Conservation (phyloP, 2,797 vertebrate species). For the Psittacula echo region DNA sequence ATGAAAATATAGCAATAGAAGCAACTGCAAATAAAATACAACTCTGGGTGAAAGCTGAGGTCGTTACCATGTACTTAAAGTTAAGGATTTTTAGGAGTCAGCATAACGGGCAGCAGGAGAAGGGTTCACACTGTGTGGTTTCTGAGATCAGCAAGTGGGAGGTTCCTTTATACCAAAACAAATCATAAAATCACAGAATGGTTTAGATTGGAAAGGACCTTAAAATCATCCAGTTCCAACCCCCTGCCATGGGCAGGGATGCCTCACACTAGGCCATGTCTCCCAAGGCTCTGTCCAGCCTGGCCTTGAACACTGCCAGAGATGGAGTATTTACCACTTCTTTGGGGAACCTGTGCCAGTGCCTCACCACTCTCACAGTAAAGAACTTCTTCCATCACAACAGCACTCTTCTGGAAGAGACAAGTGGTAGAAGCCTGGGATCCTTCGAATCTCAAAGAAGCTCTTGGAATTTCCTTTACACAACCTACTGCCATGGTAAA, state of each 20-base stretch:
- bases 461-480: not conserved
- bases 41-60: not conserved
- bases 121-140: not conserved
- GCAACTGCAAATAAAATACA: slow-evolving; percentile 22
- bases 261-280: not conserved
- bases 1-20: slow-evolving; percentile 8
- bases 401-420: not conserved
- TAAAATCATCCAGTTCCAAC: not conserved
- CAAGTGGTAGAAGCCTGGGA: not conserved
- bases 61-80: not conserved
- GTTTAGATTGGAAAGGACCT: not conserved
- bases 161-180: not conserved
- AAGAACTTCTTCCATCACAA: not conserved
- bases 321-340: not conserved
- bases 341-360: not conserved
- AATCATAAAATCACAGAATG: not conserved
- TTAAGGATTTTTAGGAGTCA: not conserved
- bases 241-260: not conserved
- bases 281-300: not conserved
- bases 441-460: not conserved
- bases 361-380: not conserved
- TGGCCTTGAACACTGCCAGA: not conserved
- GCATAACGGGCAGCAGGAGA: not conserved
- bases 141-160: not conserved
- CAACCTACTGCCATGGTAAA: not conserved